Base-by-base conservation (phyloP, 1,140 invertebrate species). In the Notospermus geniculatus region DNA sequence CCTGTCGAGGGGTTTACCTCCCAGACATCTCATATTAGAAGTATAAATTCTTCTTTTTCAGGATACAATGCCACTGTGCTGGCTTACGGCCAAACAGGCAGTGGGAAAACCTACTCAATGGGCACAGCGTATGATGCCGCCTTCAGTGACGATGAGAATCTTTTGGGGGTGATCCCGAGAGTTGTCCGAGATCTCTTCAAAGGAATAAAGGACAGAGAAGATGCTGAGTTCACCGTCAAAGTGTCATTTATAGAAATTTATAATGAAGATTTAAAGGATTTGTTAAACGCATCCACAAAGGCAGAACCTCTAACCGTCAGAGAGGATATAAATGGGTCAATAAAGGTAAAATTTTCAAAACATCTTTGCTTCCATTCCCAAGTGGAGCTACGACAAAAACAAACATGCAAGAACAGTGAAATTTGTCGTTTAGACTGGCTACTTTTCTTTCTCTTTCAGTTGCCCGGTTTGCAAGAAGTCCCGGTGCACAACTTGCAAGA, bases 191-290 rank as follows among this genome's bases (percentile, higher is more conserved):
- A 94, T 60, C 91, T 96, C 66, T 96, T 95, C 81, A 73, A 87
- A 19, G 89, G 90, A 1, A 88, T 90, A 17, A 82, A 86, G 17
- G 76, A 86, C n/a, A 80, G 83, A 50, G 83, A 88, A 53, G 85
- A 90, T n/a, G 70, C 64, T 54, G 83, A 87, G 27, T 92, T 90
- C 71, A 84, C 82, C 72, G 86, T 95, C 0, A 86, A 84, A 56
- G 91, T 92, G 25, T 86, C 85, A 0, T 87, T 86, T 72, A 68
- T 86, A 30, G 85, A 80, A 71, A 76, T 79, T 0, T 97, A 97
- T 75, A 97, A 97, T 80, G 95, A 97, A 80, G 94, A 97, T 70
- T 86, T 98, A 30, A 90, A 94, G 53, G 95, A 98, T 82, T 80
- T 95, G 4, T 79, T 94, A 1, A 66, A 63, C 43, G 57, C 63